Percentiles rank a stretch among this genome's conserved stretches.
phyloP scores from a whole-genome alignment of 2,888 invertebrate species.

The Machimus atricapillus region DNA sequence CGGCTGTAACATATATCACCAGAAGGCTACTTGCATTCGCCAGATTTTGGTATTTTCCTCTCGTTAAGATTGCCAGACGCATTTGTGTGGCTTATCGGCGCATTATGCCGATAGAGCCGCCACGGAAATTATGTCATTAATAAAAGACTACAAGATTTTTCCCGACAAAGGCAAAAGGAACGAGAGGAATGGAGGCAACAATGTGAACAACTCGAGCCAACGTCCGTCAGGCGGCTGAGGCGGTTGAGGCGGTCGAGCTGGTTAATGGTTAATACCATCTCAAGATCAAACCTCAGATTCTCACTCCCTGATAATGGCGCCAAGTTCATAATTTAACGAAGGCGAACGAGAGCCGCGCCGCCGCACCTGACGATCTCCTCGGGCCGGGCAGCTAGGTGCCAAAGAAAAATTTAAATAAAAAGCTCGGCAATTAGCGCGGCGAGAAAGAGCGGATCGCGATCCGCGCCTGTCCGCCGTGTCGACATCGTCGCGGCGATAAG shows the following conservation, averaged over 20 bases:
- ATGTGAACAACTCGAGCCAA: neutral
- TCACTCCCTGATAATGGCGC: neutral
- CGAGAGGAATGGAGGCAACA: neutral
- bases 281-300: neutral
- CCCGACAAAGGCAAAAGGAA: neutral
- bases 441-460: neutral
- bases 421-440: neutral
- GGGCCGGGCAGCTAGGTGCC: neutral
- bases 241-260: neutral
- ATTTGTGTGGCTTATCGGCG: neutral
- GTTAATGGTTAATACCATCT: neutral
- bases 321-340: neutral
- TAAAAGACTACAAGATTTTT: neutral
- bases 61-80: neutral
- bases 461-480: neutral
- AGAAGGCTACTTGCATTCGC: neutral
- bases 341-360: neutral
- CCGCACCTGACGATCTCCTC: neutral
- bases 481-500: neutral
- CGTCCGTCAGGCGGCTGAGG: neutral
- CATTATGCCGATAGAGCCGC: neutral
- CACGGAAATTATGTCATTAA: neutral
- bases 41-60: neutral
- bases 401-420: slow-evolving; percentile 14
- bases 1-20: neutral